Base-by-base conservation (phyloP, 2,888 invertebrate genomes). In the Diaperis boleti region DNA sequence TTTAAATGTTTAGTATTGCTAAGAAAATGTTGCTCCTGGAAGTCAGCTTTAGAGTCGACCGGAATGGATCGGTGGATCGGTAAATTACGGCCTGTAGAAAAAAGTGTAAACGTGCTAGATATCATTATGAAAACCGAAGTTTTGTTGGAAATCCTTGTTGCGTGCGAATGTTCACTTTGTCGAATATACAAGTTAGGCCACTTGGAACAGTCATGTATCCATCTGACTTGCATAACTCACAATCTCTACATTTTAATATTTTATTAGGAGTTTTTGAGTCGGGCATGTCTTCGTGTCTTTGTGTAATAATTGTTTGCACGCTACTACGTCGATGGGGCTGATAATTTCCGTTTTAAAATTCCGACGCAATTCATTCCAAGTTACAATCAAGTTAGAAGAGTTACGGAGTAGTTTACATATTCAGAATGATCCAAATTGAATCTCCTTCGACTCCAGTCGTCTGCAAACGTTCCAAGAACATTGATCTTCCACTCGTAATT, bases 221-320 rank as follows among this genome's bases (percentile, higher is more conserved):
- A 64, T 70, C 71, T 70, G 67, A 69, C 73, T 74, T 74, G 75
- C 77, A 79, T 79, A 79, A 78, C 77, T 79, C 77, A 79, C 78
- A 79, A 79, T 78, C 78, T 76, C 76, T 77, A 70, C 69, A 69
- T 69, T 74, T 79, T 73, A 78, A 79, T 78, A 76, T 76, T 78
- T 78, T 64, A 77, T 66, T 45, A 55, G 55, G 22, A 5, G 59
- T 50, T 49, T 60, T 60, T 60, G 55, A 55, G 42, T 60, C 26
- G 17, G 49, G 33, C 33, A 39, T 37, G 54, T 56, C 49, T 47
- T 31, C 54, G 55, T 62, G 55, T 49, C 49, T 55, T 26, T 54
- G 41, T 18, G 49, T 61, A 52, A n/a, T n/a, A n/a, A 44, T 60
- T 60, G 50, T 59, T 59, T 41, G 41, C 60, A 50, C 59, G 50